Evolutionary conservation across 2,888 invertebrate genomes (phyloP).

Genomic region (Dexiosoma caninum): DNA sequence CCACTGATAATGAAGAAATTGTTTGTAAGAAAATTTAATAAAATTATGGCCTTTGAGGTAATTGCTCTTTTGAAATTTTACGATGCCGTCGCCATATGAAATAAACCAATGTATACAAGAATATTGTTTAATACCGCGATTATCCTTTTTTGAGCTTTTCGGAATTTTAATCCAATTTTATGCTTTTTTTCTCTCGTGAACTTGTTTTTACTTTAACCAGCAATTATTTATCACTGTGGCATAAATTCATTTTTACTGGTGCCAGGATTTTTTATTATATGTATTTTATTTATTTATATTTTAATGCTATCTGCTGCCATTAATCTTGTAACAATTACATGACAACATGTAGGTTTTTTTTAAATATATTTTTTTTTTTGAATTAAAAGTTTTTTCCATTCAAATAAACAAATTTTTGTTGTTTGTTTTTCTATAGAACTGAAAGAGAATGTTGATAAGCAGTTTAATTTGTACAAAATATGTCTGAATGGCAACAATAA

Average conservation of each 20-base stretch:
- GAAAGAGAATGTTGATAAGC: conserved; percentile 30
- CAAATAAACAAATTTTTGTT: not conserved
- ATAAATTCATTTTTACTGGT: conserved; percentile 29
- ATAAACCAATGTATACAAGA: too few relatives aligned
- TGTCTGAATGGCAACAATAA: conserved; percentile 11
- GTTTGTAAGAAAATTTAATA: not conserved
- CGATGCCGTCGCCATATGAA: too few relatives aligned
- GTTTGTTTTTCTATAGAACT: not conserved
- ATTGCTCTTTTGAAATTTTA: too few relatives aligned
- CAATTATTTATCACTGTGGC: conserved; percentile 35
- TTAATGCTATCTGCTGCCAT: conserved; percentile 49
- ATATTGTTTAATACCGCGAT: conserved; percentile 14
- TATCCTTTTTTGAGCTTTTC: conserved; percentile 31
- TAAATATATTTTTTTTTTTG: too few relatives aligned
- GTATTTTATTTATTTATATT: not conserved
- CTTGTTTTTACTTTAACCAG: conserved; percentile 24
- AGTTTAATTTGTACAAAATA: conserved; percentile 47
- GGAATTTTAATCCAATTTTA: conserved; percentile 38
- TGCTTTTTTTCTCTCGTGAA: not conserved
- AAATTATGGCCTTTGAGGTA: too few relatives aligned
- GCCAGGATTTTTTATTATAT: conserved; percentile 2
- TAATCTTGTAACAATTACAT: conserved; percentile 62
- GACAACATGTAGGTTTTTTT: conserved; percentile 34
- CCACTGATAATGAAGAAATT: not conserved
- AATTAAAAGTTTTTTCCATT: not conserved